Evolutionary conservation across 2,113 vertebrate species (phyloP).

Genomic region (Mionectes macconnelli): DNA sequence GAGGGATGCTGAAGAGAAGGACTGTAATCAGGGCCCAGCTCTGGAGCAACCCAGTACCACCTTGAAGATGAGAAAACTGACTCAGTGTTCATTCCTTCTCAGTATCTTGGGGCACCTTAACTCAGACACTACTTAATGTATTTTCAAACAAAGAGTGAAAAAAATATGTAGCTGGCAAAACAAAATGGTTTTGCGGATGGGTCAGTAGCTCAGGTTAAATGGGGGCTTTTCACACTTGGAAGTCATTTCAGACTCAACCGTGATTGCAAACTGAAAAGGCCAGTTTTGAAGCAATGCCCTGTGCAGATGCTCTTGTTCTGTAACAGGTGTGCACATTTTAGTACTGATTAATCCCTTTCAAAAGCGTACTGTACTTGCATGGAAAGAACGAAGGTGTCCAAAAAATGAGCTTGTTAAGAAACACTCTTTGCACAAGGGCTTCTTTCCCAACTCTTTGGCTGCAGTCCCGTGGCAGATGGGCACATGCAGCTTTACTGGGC

Average conservation of each 20-base stretch:
- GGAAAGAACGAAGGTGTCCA: background rate
- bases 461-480: background rate
- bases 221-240: background rate
- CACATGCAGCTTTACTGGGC: background rate
- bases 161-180: background rate
- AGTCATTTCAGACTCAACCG: background rate
- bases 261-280: background rate
- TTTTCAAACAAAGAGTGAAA: background rate
- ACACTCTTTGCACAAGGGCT: background rate
- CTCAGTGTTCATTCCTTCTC: background rate
- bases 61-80: background rate
- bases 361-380: background rate
- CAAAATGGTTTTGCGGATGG: background rate
- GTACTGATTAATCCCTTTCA: background rate
- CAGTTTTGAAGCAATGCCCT: background rate
- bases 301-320: background rate
- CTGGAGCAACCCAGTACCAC: background rate
- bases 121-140: background rate
- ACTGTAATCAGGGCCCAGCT: background rate
- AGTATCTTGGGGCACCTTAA: background rate
- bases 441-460: background rate
- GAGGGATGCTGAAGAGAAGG: background rate
- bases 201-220: background rate
- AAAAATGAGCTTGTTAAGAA: background rate
- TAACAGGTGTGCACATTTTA: background rate